phyloP scores from a whole-genome alignment of 2,113 vertebrate species.

The Motacilla tschutschensis region DNA sequence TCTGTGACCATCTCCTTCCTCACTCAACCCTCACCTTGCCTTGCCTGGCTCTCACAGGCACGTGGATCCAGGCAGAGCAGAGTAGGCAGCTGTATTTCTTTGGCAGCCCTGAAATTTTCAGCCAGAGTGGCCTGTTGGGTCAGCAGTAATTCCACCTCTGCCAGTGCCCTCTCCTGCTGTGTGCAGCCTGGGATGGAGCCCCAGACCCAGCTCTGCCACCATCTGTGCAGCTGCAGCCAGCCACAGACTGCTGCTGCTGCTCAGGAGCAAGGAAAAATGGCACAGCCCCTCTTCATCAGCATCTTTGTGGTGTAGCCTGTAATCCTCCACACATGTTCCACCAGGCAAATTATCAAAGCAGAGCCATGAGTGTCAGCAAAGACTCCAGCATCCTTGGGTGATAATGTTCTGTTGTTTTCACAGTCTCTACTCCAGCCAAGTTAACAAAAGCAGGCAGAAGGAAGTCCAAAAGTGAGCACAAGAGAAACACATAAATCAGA shows the following conservation, averaged over 20 bases:
- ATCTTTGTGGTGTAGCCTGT: not conserved
- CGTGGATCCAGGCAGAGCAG: not conserved
- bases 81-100: not conserved
- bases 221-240: not conserved
- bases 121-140: not conserved
- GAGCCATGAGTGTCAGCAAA: not conserved
- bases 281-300: not conserved
- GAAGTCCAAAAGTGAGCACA: not conserved
- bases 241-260: not conserved
- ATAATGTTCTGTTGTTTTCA: not conserved
- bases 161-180: not conserved
- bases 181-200: not conserved
- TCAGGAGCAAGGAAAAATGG: not conserved
- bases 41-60: not conserved
- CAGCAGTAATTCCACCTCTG: not conserved
- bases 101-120: not conserved
- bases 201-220: not conserved
- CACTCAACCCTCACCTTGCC: not conserved
- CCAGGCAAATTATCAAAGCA: constrained; percentile 18
- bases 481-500: not conserved
- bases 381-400: not conserved
- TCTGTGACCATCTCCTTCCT: not conserved
- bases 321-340: not conserved
- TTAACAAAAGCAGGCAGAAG: not conserved
- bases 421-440: not conserved